These are phyloP conservation scores for human DNA, from an alignment of 2,113 vertebrate genomes.

Conservation along the genomic window GRCh38 chr5:134515501-134516000, in stretches of 20 bases:
- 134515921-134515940: slow-evolving; percentile 55
- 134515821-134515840: slow-evolving; percentile 25
- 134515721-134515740: background rate
- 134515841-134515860: slow-evolving; percentile 33
- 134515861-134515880: slow-evolving; percentile 43
- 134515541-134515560: too few species aligned
- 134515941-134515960: slow-evolving; percentile 64
- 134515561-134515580: too few species aligned
- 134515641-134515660: background rate
- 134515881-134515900: slow-evolving; percentile 53
- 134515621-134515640: too few species aligned
- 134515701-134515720: background rate
- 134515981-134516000: slow-evolving; percentile 72
- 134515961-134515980: slow-evolving; percentile 46
- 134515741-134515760: background rate
- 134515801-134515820: background rate
- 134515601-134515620: too few species aligned
- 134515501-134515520: too few species aligned
- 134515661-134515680: background rate
- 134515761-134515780: background rate
- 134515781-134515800: background rate
- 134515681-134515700: background rate
- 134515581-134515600: too few species aligned
- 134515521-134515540: too few species aligned
- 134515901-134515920: slow-evolving; percentile 15